A percentile compares a stretch with the other conserved stretches of the same genome.
Evolutionary conservation across 2,888 invertebrate species (phyloP).

Genomic region (Pilophorus perplexus): DNA sequence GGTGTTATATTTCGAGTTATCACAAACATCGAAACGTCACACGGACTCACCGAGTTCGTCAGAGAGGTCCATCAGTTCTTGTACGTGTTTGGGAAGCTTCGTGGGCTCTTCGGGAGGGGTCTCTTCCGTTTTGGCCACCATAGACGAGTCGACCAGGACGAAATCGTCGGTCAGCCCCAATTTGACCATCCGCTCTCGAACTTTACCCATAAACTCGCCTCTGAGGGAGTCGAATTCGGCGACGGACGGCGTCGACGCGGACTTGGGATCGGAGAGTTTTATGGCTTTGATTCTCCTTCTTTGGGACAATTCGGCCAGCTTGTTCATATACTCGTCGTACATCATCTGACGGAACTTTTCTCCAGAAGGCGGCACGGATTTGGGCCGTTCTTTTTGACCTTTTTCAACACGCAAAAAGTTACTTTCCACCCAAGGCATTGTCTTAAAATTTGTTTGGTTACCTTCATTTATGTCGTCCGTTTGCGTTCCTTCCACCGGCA

Average conservation of each 20-base stretch:
- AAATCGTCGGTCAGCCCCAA: slow-evolving; percentile 58
- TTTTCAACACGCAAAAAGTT: neutral
- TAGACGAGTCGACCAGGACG: slow-evolving; percentile 29
- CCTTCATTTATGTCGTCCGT: too few relatives aligned
- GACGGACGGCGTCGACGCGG: slow-evolving; percentile 39
- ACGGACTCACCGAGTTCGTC: slow-evolving; percentile 49
- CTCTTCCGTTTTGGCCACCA: slow-evolving; percentile 54
- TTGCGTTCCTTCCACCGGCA: too few relatives aligned
- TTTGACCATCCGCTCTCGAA: slow-evolving; percentile 68
- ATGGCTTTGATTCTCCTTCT: slow-evolving; percentile 76
- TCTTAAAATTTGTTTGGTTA: too few relatives aligned
- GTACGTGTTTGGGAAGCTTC: slow-evolving; percentile 70
- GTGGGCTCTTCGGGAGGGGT: slow-evolving; percentile 58
- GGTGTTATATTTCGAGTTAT: neutral
- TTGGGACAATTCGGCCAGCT: slow-evolving; percentile 74
- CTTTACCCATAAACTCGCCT: slow-evolving; percentile 70
- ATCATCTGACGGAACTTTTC: slow-evolving; percentile 71
- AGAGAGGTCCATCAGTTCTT: slow-evolving; percentile 69
- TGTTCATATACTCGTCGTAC: slow-evolving; percentile 78
- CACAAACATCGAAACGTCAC: slow-evolving; percentile 6
- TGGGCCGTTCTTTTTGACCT: slow-evolving; percentile 47
- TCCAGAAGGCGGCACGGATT: slow-evolving; percentile 55
- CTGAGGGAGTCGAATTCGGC: slow-evolving; percentile 52
- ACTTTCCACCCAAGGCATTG: too few relatives aligned
- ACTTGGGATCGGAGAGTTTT: slow-evolving; percentile 64